Percentiles rank a stretch among this genome's conserved stretches.
Conservation (phyloP, 2,888 invertebrate species). For the Bhutanitis thaidina region DNA sequence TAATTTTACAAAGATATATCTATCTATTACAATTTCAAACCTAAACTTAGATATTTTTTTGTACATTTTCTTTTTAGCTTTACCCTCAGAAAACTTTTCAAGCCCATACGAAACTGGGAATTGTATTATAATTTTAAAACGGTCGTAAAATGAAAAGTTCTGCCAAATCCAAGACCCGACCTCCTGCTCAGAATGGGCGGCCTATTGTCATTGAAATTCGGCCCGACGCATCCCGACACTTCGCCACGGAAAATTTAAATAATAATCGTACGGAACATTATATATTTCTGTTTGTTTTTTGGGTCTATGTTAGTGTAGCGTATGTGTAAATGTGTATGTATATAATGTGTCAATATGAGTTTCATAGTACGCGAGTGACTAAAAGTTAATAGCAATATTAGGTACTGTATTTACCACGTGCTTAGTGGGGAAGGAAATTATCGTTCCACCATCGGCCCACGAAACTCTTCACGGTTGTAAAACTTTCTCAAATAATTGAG, state of each 20-base stretch:
- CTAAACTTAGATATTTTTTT: no score
- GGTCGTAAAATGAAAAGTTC: conserved; percentile 21
- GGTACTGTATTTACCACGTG: no score
- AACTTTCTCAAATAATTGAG: no score
- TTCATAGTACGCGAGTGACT: no score
- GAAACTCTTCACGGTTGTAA: no score
- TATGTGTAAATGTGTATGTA: background rate
- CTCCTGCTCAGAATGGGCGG: conserved; percentile 16
- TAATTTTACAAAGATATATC: no score
- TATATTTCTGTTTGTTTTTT: conserved; percentile 18
- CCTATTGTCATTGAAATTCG: conserved; percentile 66
- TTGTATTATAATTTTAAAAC: conserved; percentile 14
- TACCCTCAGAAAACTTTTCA: background rate
- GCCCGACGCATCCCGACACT: conserved; percentile 45
- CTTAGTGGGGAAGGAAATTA: no score
- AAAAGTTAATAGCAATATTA: no score
- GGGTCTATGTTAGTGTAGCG: background rate
- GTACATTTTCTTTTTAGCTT: no score
- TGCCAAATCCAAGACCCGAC: conserved; percentile 16
- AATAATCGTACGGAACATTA: conserved; percentile 38
- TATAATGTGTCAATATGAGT: background rate
- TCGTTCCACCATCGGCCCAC: no score
- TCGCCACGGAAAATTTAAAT: conserved; percentile 56
- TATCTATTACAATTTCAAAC: no score
- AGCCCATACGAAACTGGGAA: background rate